phyloP scores from a whole-genome alignment of 2,113 vertebrate species.

The Corythoichthys haematopterus region DNA sequence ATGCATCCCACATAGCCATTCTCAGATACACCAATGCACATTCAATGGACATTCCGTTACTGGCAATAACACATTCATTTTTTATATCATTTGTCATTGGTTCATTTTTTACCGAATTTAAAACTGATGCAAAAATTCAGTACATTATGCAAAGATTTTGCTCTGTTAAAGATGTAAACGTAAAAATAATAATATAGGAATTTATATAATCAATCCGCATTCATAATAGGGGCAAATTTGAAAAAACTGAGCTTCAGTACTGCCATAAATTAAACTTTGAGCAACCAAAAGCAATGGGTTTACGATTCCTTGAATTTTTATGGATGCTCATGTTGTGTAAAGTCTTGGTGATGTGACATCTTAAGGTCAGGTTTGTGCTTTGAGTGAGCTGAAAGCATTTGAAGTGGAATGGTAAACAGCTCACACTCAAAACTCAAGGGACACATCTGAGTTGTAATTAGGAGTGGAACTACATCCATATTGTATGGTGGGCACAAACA shows the following conservation, averaged over 20 bases:
- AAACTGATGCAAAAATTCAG: no score
- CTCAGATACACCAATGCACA: no score
- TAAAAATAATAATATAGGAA: background rate
- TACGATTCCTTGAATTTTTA: constrained; percentile 17
- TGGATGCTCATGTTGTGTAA: constrained; percentile 31
- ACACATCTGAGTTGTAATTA: constrained; percentile 44
- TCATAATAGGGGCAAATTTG: background rate
- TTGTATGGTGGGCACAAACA: constrained; percentile 21
- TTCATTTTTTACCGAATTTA: no score
- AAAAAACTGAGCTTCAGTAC: background rate
- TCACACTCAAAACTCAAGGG: constrained; percentile 42
- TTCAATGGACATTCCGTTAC: no score
- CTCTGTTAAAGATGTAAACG: background rate
- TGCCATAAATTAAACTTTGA: constrained; percentile 15
- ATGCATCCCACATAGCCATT: no score
- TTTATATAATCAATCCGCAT: background rate
- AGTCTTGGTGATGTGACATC: constrained; percentile 43
- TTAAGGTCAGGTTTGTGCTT: constrained; percentile 18
- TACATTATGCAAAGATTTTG: background rate
- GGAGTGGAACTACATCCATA: constrained; percentile 31
- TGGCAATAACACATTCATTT: no score
- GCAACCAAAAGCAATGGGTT: constrained; percentile 12
- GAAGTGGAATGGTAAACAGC: constrained; percentile 43
- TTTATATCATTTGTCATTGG: no score
- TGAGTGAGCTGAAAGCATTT: constrained; percentile 36